Evolutionary conservation across 2,113 vertebrate genomes (phyloP).

Genomic region (Paratilapia polleni): DNA sequence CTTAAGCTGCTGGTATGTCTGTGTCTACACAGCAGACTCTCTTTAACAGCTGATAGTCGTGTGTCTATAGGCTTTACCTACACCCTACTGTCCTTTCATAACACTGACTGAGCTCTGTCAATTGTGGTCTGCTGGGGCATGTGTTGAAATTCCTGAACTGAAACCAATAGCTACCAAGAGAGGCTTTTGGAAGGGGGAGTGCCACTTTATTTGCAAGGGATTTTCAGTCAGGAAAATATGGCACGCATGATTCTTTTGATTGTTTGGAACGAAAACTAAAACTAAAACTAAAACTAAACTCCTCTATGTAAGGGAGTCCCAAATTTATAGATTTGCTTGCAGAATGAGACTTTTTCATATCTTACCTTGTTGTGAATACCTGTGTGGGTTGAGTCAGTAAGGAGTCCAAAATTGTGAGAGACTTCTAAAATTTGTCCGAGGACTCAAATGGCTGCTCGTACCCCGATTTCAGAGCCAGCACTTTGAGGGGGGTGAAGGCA

Average conservation of each 20-base stretch:
- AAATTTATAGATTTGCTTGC: not conserved
- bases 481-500: not conserved
- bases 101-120: constrained; percentile 68
- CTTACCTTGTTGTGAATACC: not conserved
- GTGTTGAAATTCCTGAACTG: constrained; percentile 77
- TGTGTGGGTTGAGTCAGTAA: not conserved
- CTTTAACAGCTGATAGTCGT: not conserved
- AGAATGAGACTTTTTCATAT: not conserved
- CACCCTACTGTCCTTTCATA: constrained; percentile 69
- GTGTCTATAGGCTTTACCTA: constrained; percentile 40
- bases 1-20: not conserved
- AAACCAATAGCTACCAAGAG: constrained; percentile 61
- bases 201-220: constrained; percentile 22
- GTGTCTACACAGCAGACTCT: not conserved
- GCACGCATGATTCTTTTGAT: not conserved
- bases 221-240: constrained; percentile 17
- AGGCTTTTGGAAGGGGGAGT: constrained; percentile 18
- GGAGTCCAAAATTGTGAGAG: not conserved
- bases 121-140: constrained; percentile 73
- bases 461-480: not conserved
- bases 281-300: too few relatives aligned
- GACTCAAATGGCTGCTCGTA: not conserved
- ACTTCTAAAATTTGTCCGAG: too few relatives aligned
- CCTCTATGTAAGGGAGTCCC: not conserved
- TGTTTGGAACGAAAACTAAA: not conserved